Evolutionary conservation across 2,797 vertebrate genomes (phyloP), one percentile per base, ranked within the genome.

Genomic region (Siniperca undulata): DNA sequence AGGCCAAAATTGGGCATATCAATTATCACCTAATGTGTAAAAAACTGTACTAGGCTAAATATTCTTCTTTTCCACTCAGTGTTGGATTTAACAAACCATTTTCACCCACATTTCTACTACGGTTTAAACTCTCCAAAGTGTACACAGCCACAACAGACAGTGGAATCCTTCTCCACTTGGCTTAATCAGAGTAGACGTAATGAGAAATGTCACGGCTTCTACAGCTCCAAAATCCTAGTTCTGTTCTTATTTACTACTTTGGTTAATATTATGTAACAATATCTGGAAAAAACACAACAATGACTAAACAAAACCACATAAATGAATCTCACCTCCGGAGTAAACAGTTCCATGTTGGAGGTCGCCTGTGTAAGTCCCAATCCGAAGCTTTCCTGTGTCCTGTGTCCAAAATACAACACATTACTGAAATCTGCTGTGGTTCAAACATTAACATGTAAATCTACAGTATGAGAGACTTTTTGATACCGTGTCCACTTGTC

Each of bases 401-500:
- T 99, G 91, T 27, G 27, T 69, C 53, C 53, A 67, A 81, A 81
- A 80, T 16, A 50, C 27, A 78, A 50, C 50, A 44, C 0, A 10
- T 58, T 6, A 70, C 20, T 53, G 34, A 68, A 40, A 74, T 14
- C 16, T 36, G 40, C 27, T 5, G 6, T 5, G 0, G 9, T 17
- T 61, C 40, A 17, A 52, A 38, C 13, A n/a, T 34, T 3, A 40
- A 34, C 16, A 24, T 40, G 27, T 48, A 13, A 53, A 46, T 27
- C 5, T 22, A 14, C 34, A 20, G 12, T 5, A 1, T 19, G 0
- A 42, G 2, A 65, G 27, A 7, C 5, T 62, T n/a, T 69, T 65
- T 48, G 90, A 50, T 87, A 97, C 97, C 77, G 88, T 97, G 94
- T 97, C 95, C 34, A 98, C 97, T 91, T 97, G 96, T 88, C 97